Conservation (phyloP, 2,888 invertebrate species). For the Rhagium mordax region DNA sequence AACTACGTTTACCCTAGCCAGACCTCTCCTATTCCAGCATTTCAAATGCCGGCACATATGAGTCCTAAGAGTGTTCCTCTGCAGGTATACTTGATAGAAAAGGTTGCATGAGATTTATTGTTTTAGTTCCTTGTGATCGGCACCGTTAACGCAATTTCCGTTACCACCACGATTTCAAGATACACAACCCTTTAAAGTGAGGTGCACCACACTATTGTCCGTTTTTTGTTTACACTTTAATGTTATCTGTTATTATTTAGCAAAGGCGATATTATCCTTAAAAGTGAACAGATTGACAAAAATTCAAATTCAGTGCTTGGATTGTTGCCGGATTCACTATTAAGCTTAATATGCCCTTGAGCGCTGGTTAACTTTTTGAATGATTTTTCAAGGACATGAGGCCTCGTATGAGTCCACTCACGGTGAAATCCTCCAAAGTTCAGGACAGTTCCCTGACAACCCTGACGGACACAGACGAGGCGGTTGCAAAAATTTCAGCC, state of each 20-base stretch:
- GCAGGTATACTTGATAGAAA: constrained; percentile 65
- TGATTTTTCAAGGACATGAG: constrained; percentile 59
- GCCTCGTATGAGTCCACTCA: constrained; percentile 61
- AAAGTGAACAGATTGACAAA: no score
- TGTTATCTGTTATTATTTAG: no score
- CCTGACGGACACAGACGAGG: constrained; percentile 78
- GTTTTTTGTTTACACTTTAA: no score
- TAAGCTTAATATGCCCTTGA: not conserved
- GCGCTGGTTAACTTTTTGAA: not conserved
- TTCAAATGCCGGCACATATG: constrained; percentile 75
- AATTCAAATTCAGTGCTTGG: no score
- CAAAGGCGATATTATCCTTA: no score
- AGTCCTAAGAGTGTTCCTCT: constrained; percentile 75
- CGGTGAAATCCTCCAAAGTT: constrained; percentile 57
- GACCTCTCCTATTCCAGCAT: constrained; percentile 77
- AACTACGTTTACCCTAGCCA: constrained; percentile 84
- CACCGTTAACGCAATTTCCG: no score
- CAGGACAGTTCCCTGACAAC: constrained; percentile 58
- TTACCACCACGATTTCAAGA: no score
- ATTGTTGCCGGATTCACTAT: not conserved
- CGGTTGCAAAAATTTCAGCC: constrained; percentile 85
- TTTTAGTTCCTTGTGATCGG: no score
- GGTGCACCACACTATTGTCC: no score
- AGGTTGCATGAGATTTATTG: constrained; percentile 26
- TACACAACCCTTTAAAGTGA: not conserved